phyloP scores from a whole-genome alignment of 2,888 invertebrate species.

The Ophion costatus region DNA sequence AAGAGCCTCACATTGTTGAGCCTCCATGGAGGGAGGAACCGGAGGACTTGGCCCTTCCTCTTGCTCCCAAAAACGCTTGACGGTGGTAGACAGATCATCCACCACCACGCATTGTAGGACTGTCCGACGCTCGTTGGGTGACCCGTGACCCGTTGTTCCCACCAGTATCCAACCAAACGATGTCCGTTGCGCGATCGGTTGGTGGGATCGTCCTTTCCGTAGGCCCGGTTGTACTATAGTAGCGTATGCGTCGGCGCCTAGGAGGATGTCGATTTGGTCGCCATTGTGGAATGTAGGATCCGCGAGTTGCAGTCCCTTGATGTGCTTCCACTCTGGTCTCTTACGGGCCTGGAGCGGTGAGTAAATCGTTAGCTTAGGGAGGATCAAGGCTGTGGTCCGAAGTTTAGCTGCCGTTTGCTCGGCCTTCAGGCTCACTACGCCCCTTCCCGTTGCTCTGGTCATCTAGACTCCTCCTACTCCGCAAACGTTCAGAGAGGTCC shows the following conservation, averaged over 20 bases:
- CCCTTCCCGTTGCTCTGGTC: background rate
- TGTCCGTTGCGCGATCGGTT: slow-evolving; percentile 40
- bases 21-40: slow-evolving; percentile 13
- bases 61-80: slow-evolving; percentile 53
- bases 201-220: background rate
- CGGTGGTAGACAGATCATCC: background rate
- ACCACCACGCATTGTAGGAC: background rate
- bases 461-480: background rate
- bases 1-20: slow-evolving; percentile 55
- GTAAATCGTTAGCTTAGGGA: slow-evolving; percentile 29
- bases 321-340: slow-evolving; percentile 25
- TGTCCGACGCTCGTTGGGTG: background rate
- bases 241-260: slow-evolving; percentile 36
- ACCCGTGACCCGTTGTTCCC: background rate
- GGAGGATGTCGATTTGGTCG: slow-evolving; percentile 32
- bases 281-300: slow-evolving; percentile 31
- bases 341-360: background rate
- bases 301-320: slow-evolving; percentile 24
- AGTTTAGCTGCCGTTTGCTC: background rate
- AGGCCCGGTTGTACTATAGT: slow-evolving; percentile 21
- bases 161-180: slow-evolving; percentile 51
- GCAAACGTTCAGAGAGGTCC: background rate
- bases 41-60: slow-evolving; percentile 40
- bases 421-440: background rate
- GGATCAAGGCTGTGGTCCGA: slow-evolving; percentile 8